Conservation (phyloP, 2,113 vertebrate genomes). For the Acanthochromis polyacanthus region DNA sequence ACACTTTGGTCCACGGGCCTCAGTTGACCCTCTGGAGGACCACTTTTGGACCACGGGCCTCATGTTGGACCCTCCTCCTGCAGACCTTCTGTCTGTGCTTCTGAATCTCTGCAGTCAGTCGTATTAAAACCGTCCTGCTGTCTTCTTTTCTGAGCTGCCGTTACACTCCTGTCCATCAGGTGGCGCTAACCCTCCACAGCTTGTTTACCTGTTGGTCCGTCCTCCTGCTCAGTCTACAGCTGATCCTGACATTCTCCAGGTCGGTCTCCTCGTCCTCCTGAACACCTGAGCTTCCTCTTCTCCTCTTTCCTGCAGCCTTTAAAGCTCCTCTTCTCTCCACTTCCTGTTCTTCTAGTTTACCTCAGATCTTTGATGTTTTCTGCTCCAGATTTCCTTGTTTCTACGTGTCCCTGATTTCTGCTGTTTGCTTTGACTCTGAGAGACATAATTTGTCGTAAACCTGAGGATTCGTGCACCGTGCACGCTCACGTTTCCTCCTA, state of each 20-base stretch:
- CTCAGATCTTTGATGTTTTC: background rate
- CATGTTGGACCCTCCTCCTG: too few species aligned
- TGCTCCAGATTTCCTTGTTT: background rate
- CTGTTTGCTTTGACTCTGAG: background rate
- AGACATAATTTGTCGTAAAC: too few species aligned
- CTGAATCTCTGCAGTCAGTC: background rate
- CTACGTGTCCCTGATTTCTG: background rate
- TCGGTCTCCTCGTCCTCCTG: slow-evolving; percentile 52
- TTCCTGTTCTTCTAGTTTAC: too few species aligned
- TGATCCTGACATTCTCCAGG: slow-evolving; percentile 56
- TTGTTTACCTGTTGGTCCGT: background rate
- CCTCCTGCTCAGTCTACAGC: slow-evolving; percentile 29
- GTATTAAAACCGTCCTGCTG: slow-evolving; percentile 16
- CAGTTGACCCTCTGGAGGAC: too few species aligned
- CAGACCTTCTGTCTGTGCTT: too few species aligned
- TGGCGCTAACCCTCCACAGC: slow-evolving; percentile 44
- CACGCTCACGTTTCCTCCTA: background rate
- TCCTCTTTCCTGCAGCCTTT: background rate
- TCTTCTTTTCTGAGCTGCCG: background rate
- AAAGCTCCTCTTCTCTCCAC: too few species aligned
- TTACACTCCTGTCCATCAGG: slow-evolving; percentile 50
- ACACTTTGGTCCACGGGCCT: too few species aligned
- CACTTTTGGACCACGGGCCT: too few species aligned
- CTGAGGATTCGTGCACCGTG: too few species aligned
- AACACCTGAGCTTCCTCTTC: slow-evolving; percentile 10